phyloP scores from a whole-genome alignment of 2,888 invertebrate species.

The Trimorus sp. region DNA sequence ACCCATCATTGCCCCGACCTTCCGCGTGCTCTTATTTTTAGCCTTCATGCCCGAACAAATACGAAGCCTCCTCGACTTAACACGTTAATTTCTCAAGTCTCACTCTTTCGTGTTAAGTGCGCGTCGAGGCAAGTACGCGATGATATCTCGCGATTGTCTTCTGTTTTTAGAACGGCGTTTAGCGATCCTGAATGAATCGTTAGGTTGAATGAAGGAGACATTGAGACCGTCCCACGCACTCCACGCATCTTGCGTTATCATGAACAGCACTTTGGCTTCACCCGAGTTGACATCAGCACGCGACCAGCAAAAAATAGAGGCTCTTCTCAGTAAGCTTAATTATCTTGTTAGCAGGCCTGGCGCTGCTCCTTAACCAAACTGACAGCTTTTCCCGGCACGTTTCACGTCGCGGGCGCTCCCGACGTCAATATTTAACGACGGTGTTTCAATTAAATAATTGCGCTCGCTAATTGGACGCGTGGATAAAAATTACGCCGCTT shows the following conservation, averaged over 20 bases:
- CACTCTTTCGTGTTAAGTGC: not conserved
- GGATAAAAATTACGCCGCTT: conserved; percentile 28
- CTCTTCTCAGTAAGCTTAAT: conserved; percentile 74
- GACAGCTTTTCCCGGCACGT: conserved; percentile 54
- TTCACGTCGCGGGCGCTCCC: conserved; percentile 29
- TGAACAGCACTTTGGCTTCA: conserved; percentile 67
- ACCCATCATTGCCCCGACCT: no score
- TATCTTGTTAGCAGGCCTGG: conserved; percentile 73
- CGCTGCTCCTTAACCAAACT: conserved; percentile 53
- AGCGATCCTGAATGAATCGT: conserved; percentile 58
- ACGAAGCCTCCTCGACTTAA: no score
- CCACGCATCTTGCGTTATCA: conserved; percentile 60
- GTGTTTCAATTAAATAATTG: conserved; percentile 55
- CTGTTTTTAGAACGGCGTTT: conserved; percentile 42
- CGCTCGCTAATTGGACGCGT: conserved; percentile 37
- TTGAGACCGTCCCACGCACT: conserved; percentile 62
- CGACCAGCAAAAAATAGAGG: conserved; percentile 73
- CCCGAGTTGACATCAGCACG: conserved; percentile 74
- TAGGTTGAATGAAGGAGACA: conserved; percentile 64
- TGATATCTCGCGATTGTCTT: conserved; percentile 30
- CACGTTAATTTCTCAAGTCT: not conserved
- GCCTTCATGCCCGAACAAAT: no score
- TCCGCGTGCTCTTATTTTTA: no score
- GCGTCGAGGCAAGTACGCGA: no score
- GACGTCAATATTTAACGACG: conserved; percentile 54